These are phyloP conservation scores for Microctenopoma stevenorrisi DNA, from an alignment of 2,797 vertebrate species.

Conservation along the genomic window DNA sequence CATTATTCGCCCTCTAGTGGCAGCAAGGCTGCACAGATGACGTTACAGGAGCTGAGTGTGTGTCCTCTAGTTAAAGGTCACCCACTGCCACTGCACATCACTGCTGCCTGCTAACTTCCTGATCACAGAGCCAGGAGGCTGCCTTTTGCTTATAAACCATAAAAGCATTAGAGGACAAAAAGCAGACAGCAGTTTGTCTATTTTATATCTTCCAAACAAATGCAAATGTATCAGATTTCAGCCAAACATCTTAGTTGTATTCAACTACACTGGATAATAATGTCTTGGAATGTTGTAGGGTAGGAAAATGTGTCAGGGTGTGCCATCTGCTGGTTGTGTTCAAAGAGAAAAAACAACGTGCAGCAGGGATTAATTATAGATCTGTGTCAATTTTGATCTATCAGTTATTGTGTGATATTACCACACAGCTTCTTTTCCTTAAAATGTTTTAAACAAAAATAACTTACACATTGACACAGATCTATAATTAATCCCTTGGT, in stretches of 20 bases:
- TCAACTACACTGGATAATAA: not conserved
- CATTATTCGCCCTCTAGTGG: conserved; percentile 71
- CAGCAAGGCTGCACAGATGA: conserved; percentile 63
- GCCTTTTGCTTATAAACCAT: conserved; percentile 30
- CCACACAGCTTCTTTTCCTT: not conserved
- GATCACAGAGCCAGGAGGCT: conserved; percentile 44
- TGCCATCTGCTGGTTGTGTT: conserved; percentile 69
- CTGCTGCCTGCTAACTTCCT: conserved; percentile 67
- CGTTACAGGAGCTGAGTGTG: conserved; percentile 75
- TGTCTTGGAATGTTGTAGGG: not conserved
- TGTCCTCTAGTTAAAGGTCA: conserved; percentile 87
- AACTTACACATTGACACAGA: too few relatives aligned
- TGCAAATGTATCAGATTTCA: not conserved
- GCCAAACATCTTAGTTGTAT: not conserved
- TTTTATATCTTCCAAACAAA: not conserved
- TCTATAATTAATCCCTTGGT: conserved; percentile 29
- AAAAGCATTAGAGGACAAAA: not conserved
- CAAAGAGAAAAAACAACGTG: not conserved
- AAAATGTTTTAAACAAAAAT: too few relatives aligned
- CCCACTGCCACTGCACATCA: conserved; percentile 74
- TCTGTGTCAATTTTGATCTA: not conserved
- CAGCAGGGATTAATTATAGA: too few relatives aligned
- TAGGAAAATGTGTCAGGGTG: conserved; percentile 27
- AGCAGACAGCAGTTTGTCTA: not conserved
- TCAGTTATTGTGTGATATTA: conserved; percentile 1